These are phyloP conservation scores for Lasioglossum figueresi DNA, from an alignment of 2,888 invertebrate genomes.

Conservation along the genomic window DNA sequence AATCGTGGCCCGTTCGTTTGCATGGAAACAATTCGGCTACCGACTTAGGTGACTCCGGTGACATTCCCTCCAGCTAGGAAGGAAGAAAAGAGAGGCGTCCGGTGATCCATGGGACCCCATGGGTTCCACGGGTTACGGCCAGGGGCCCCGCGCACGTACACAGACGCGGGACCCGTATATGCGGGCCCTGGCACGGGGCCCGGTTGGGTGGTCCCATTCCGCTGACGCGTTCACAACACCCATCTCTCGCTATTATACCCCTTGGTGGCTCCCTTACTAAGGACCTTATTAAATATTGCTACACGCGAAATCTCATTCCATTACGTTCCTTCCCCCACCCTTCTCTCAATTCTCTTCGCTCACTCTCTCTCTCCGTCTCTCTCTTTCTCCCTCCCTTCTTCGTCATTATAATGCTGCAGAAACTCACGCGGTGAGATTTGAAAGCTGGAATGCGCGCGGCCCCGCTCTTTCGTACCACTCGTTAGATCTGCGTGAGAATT, in stretches of 20 bases:
- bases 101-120: slow-evolving; percentile 75
- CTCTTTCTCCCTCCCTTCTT: not conserved
- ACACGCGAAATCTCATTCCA: slow-evolving; percentile 77
- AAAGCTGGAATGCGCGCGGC: slow-evolving; percentile 68
- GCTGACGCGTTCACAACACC: slow-evolving; percentile 82
- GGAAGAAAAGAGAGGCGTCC: slow-evolving; percentile 45
- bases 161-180: slow-evolving; percentile 64
- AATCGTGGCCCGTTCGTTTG: slow-evolving; percentile 73
- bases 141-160: slow-evolving; percentile 59
- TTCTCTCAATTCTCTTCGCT: not conserved
- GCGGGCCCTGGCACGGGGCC: slow-evolving; percentile 78
- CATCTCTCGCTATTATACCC: slow-evolving; percentile 79
- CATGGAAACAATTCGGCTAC: slow-evolving; percentile 75
- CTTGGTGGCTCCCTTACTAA: slow-evolving; percentile 77
- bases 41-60: slow-evolving; percentile 73
- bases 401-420: not conserved
- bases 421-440: slow-evolving; percentile 49
- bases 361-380: not conserved
- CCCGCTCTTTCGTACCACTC: slow-evolving; percentile 64
- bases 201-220: slow-evolving; percentile 82
- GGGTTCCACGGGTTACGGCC: slow-evolving; percentile 69
- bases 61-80: slow-evolving; percentile 67
- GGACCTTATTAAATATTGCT: slow-evolving; percentile 82
- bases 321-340: slow-evolving; percentile 32
- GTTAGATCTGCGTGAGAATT: slow-evolving; percentile 71